phyloP scores from a whole-genome alignment of 2,888 invertebrate genomes.

The Mamestra brassicae region DNA sequence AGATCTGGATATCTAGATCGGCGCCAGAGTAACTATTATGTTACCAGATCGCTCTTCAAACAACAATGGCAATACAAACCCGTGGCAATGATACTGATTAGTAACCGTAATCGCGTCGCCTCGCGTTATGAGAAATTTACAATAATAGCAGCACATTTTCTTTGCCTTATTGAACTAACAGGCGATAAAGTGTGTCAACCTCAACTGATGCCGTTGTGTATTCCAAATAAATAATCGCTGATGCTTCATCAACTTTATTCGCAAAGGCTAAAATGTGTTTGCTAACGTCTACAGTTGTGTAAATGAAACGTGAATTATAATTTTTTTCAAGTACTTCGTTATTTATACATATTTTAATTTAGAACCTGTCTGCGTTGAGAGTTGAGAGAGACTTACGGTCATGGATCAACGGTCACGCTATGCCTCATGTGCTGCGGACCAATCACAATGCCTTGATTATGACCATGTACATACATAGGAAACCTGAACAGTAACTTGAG shows the following conservation, averaged over 20 bases:
- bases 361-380: conserved; percentile 27
- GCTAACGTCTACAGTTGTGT: conserved; percentile 16
- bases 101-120: conserved; percentile 63
- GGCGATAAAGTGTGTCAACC: conserved; percentile 58
- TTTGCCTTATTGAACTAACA: conserved; percentile 48
- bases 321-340: conserved; percentile 15
- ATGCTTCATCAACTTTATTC: conserved; percentile 33
- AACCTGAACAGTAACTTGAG: conserved; percentile 36
- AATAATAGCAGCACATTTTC: conserved; percentile 55
- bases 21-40: conserved; percentile 76
- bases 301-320: conserved; percentile 30
- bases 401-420: conserved; percentile 62
- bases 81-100: conserved; percentile 79
- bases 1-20: conserved; percentile 86
- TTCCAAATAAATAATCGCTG: conserved; percentile 49
- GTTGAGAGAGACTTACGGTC: conserved; percentile 38
- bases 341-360: conserved; percentile 11
- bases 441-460: conserved; percentile 57
- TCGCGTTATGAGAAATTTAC: conserved; percentile 62
- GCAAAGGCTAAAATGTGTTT: conserved; percentile 16
- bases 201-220: conserved; percentile 45
- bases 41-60: conserved; percentile 71
- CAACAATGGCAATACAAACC: conserved; percentile 74
- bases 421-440: conserved; percentile 56
- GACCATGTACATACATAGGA: conserved; percentile 41